Base-by-base conservation (phyloP, 1,140 invertebrate species). In the Penaeus vannamei region DNA sequence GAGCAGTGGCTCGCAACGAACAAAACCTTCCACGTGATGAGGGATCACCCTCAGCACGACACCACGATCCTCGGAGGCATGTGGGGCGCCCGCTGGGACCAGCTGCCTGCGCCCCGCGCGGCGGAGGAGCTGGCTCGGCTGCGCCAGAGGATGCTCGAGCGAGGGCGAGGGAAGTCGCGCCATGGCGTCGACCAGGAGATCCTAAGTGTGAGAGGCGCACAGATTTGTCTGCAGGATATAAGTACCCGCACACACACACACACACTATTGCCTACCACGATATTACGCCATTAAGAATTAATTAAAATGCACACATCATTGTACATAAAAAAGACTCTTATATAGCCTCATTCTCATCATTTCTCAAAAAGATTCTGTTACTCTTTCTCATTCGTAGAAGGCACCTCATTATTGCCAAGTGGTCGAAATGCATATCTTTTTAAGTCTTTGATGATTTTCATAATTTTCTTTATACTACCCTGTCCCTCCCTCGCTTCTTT, bases 21-120 rank as follows among this genome's bases (percentile, higher is more conserved):
- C 22, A 90, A 91, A 36, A 46, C 81, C 7, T 91, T 92, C 64
- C 92, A 92, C 83, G 72, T 92, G 23, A 92, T 92, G 92, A 61
- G 92, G 46, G 92, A 92, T 87, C 90, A 92, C 82, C 91, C 91
- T 0, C 23, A 20, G 23, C 91, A 91, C 72, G 62, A 36, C 12
- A 62, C 61, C 2, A 80, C 81, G 22, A 86, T 91, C 32, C n/a
- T 91, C 69, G 91, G 87, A 0, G 91, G 91, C 36, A 82, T 89
- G 76, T 91, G 90, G 86, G 91, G 83, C 20, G 90, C 85, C 12
- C 81, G 84, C 22, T 86, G 85, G 82, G 84, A 60, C 84, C n/a
- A 12, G 3, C 26, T 29, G 17, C 69, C 46, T 60, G 26, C 59
- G 4, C 60, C n/a, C 4, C 8, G 5, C 83, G 72, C 64, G 83